Evolutionary conservation across 2,797 vertebrate genomes (phyloP), one percentile per base, ranked within the genome.

Genomic region (Heliangelus exortis): DNA sequence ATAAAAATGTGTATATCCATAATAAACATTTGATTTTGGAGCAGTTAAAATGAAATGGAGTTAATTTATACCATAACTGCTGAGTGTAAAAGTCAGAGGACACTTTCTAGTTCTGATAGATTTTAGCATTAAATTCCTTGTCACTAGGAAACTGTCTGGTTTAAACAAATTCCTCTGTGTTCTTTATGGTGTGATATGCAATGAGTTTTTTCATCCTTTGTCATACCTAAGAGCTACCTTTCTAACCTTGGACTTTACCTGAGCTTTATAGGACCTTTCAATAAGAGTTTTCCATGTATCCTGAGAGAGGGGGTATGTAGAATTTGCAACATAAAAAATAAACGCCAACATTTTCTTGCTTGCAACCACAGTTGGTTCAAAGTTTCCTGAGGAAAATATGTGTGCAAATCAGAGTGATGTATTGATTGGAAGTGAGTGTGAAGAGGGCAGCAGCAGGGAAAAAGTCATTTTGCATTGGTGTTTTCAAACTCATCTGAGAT

Each of bases 321-420:
- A 94, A 76, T 92, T 96, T 87, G 33, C 89, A 93, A 84, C 88
- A 89, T 79, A 74, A 87, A 25, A 87, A 84, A 92, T 80, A 96
- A 90, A 95, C 33, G 59, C 74, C 81, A 82, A 68, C 62, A 26
- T 94, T 85, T 90, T 87, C 58, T 96, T 97, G 55, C 58, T 88
- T 94, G 45, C 68, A 41, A 8, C 92, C 45, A 57, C 82, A 61
- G 82, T 72, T 88, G 69, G 57, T 84, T 67, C 53, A 80, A 51
- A 92, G 76, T 57, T 55, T 92, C 73, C 59, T 55, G 78, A 93
- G 72, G 12, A 51, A 61, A 45, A 63, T 89, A 77, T 79, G 22
- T n/a, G 36, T 43, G 39, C 68, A 69, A 89, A 77, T 77, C 51
- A 41, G 75, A 86, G 78, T 84, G 62, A 33, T 43, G 2, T 92